Evolutionary conservation across 1,140 invertebrate genomes (phyloP).

Genomic region (Leptopilina clavipes): DNA sequence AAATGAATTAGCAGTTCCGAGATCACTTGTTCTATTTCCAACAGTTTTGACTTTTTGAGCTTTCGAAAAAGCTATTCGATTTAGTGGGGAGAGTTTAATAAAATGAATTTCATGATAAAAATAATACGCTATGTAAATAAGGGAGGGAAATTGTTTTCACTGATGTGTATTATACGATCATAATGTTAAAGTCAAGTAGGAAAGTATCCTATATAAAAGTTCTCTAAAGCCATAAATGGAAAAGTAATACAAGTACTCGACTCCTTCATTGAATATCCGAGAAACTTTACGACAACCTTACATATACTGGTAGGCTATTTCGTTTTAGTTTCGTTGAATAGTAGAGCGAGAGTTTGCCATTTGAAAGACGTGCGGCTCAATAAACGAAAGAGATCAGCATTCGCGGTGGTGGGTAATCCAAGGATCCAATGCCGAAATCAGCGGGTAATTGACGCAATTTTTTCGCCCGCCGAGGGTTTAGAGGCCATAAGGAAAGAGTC

Average conservation of each 20-base stretch:
- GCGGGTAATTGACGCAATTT: slow-evolving; percentile 74
- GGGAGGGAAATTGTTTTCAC: background rate
- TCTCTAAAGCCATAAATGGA: slow-evolving; percentile 31
- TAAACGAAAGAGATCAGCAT: slow-evolving; percentile 67
- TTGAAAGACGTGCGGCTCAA: slow-evolving; percentile 57
- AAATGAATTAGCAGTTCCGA: background rate
- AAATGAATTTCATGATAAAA: too few relatives aligned
- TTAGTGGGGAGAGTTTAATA: too few relatives aligned
- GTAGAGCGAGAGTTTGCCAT: slow-evolving; percentile 40
- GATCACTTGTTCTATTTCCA: too few relatives aligned
- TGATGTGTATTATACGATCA: background rate
- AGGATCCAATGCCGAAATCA: slow-evolving; percentile 70
- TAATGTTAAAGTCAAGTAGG: slow-evolving; percentile 10
- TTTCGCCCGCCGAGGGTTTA: slow-evolving; percentile 50
- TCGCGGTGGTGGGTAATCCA: slow-evolving; percentile 68
- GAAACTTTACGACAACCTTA: slow-evolving; percentile 31
- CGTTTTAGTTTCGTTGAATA: slow-evolving; percentile 40
- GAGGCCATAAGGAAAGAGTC: slow-evolving; percentile 46
- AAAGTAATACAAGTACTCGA: slow-evolving; percentile 33
- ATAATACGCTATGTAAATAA: background rate
- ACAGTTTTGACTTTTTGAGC: too few relatives aligned
- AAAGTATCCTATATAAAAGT: slow-evolving; percentile 23
- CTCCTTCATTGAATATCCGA: slow-evolving; percentile 26
- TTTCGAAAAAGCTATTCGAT: too few relatives aligned
- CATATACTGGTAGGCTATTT: background rate